These are phyloP conservation scores for Ibycter americanus DNA, from an alignment of 2,797 vertebrate species.

Conservation along the genomic window DNA sequence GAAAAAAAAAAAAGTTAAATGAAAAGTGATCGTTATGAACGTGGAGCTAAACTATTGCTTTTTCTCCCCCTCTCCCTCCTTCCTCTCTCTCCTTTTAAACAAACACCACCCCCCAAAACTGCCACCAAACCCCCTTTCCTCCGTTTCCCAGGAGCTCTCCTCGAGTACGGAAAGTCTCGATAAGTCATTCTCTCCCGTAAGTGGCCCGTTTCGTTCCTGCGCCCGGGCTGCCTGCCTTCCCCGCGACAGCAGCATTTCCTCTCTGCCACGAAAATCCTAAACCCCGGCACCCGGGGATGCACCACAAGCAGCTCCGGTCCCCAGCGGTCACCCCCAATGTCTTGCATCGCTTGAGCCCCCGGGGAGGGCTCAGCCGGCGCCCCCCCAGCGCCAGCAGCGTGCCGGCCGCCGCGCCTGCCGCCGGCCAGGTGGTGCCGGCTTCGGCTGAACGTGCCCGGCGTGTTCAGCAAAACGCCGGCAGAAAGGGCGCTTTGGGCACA, in stretches of 20 bases:
- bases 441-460: not conserved
- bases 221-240: conserved; percentile 70
- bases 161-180: conserved; percentile 91
- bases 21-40: not conserved
- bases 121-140: not conserved
- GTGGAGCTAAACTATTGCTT: conserved; percentile 76
- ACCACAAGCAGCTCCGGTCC: not conserved
- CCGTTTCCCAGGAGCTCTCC: conserved; percentile 88
- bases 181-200: conserved; percentile 89
- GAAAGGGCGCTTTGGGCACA: not conserved
- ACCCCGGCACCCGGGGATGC: not conserved
- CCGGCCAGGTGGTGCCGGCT: not conserved
- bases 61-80: conserved; percentile 67
- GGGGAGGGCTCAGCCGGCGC: not conserved
- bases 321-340: fast-evolving
- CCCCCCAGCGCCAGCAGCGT: not conserved
- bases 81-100: not conserved
- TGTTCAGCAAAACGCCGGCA: not conserved
- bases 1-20: not conserved
- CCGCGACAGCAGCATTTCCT: conserved; percentile 75
- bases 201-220: conserved; percentile 74
- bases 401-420: not conserved
- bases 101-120: not conserved
- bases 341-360: not conserved
- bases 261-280: not conserved